Percentiles rank a stretch among this genome's conserved stretches.
phyloP scores from a whole-genome alignment of 2,888 invertebrate genomes.

The Subacronicta megacephala region DNA sequence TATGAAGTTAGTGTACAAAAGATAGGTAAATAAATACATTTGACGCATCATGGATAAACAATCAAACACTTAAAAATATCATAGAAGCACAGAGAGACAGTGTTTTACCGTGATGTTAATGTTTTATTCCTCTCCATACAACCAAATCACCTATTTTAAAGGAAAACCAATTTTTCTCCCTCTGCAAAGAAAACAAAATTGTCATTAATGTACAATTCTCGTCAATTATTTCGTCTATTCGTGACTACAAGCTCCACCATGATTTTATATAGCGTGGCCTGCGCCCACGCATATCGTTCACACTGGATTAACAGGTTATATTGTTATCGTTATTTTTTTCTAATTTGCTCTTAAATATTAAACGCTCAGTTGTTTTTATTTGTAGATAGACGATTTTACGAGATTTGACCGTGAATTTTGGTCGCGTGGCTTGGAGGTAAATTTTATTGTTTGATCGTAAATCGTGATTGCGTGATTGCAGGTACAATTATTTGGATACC shows the following conservation, averaged over 20 bases:
- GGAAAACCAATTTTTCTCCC: neutral
- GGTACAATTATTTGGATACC: conserved; percentile 46
- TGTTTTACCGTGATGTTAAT: neutral
- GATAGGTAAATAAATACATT: too few species aligned
- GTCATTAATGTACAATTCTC: too few species aligned
- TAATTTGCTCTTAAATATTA: conserved; percentile 54
- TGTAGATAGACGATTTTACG: conserved; percentile 36
- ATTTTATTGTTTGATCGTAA: conserved; percentile 31
- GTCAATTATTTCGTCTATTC: conserved; percentile 75
- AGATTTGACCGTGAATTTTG: conserved; percentile 48
- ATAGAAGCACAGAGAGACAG: too few species aligned
- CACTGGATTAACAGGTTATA: conserved; percentile 66
- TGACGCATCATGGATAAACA: too few species aligned
- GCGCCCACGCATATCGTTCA: conserved; percentile 76
- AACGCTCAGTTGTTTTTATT: conserved; percentile 59
- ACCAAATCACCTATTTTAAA: neutral
- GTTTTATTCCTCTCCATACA: too few species aligned
- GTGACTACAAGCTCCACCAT: conserved; percentile 63
- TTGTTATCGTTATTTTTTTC: conserved; percentile 55
- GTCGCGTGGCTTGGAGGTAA: conserved; percentile 52
- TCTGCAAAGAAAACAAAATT: neutral
- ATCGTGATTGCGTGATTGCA: conserved; percentile 48
- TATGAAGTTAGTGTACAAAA: too few species aligned
- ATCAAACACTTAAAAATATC: too few species aligned
- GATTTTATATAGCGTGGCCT: conserved; percentile 72